These are phyloP conservation scores for Apteryx mantelli DNA, from an alignment of 2,113 vertebrate genomes.

Conservation along the genomic window DNA sequence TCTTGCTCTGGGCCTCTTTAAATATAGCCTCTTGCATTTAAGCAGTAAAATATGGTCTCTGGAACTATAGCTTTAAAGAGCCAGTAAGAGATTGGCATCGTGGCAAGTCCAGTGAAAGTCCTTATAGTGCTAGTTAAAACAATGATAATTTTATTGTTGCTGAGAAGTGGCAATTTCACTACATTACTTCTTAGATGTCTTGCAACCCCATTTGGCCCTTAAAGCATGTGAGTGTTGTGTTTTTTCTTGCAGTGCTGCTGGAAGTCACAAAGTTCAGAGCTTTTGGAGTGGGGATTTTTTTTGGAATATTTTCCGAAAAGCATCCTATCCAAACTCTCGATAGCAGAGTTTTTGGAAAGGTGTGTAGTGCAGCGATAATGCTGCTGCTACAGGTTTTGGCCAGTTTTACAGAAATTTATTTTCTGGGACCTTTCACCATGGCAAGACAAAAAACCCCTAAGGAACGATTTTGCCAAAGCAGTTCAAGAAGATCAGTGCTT, in stretches of 20 bases:
- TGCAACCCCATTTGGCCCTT: constrained; percentile 26
- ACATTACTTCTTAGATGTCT: constrained; percentile 22
- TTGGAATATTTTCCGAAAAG: not conserved
- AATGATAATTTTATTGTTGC: constrained; percentile 72
- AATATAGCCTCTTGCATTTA: not conserved
- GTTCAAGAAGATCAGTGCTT: not conserved
- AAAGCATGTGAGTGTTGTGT: not conserved
- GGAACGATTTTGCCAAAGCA: not conserved
- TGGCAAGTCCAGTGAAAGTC: constrained; percentile 55
- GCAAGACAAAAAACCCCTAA: not conserved
- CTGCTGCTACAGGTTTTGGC: not conserved
- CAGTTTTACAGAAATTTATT: not conserved
- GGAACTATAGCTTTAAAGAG: constrained; percentile 45
- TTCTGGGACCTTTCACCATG: not conserved
- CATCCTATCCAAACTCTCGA: not conserved
- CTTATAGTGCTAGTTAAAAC: constrained; percentile 70
- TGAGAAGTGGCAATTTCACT: constrained; percentile 22
- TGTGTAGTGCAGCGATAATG: not conserved
- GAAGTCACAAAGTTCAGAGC: not conserved
- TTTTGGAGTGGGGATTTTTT: not conserved
- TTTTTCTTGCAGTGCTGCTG: constrained; percentile 1
- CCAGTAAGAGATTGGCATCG: constrained; percentile 50
- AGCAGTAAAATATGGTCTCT: not conserved
- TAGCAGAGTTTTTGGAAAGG: not conserved
- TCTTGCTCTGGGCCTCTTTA: constrained; percentile 62